Conservation (phyloP, 2,888 invertebrate species). For the Stictocephala bisonia region DNA sequence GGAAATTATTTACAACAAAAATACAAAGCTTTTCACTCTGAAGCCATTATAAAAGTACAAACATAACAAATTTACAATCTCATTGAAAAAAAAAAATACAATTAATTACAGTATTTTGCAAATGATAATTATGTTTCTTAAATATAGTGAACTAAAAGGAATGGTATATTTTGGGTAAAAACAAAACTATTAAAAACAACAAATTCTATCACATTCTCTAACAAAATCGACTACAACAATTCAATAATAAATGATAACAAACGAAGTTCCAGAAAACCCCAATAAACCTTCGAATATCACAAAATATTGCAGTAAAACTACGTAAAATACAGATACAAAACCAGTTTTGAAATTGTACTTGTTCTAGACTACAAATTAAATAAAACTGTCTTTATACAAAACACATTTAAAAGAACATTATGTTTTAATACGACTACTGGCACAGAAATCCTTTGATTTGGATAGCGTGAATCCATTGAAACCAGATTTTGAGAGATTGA, state of each 20-base stretch:
- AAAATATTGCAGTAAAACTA: constrained; percentile 15
- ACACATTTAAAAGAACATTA: no score
- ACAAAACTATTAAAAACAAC: not conserved
- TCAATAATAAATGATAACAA: not conserved
- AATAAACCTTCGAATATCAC: not conserved
- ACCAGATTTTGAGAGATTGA: no score
- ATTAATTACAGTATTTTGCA: not conserved
- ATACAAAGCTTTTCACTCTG: constrained; percentile 14
- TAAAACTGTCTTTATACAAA: no score
- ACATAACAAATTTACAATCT: constrained; percentile 29
- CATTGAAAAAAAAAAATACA: no score
- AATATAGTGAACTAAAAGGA: not conserved
- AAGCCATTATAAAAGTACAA: constrained; percentile 34
- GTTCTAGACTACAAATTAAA: no score
- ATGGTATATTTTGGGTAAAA: not conserved
- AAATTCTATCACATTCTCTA: constrained; percentile 4
- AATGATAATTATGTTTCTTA: not conserved
- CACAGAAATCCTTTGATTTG: no score
- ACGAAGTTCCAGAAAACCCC: constrained; percentile 4
- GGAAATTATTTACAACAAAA: constrained; percentile 20
- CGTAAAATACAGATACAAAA: no score
- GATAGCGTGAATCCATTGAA: no score
- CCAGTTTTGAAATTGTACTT: not conserved
- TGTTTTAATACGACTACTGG: no score
- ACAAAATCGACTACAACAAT: not conserved